Evolutionary conservation across 92 coral and sea anemone species (phyloP).

Genomic region (Zoanthus solanderi): DNA sequence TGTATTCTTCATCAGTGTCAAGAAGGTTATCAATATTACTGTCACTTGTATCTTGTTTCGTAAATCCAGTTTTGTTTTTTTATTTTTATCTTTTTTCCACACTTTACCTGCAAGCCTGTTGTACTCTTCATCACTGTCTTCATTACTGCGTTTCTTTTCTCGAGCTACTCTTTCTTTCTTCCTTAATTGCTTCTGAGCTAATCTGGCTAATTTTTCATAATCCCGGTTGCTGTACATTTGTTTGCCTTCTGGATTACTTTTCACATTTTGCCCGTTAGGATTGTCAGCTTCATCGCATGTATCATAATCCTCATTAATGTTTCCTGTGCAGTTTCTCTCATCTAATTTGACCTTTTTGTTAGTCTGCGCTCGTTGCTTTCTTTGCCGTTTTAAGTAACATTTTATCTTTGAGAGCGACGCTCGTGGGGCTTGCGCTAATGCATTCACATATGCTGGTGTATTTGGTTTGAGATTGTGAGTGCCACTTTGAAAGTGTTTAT

Average conservation of each 20-base stretch:
- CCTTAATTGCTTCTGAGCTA: constrained; percentile 35
- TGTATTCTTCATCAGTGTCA: constrained; percentile 43
- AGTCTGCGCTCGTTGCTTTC: constrained; percentile 37
- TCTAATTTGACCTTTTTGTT: constrained; percentile 8
- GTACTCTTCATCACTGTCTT: constrained; percentile 55
- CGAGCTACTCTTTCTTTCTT: constrained; percentile 15
- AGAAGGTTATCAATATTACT: constrained; percentile 40
- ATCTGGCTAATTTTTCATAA: constrained; percentile 48
- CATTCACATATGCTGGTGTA: constrained; percentile 39
- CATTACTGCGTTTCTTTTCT: not conserved
- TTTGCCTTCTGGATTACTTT: constrained; percentile 37
- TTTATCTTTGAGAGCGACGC: constrained; percentile 36
- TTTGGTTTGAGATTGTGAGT: constrained; percentile 48
- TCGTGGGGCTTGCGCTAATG: constrained; percentile 48
- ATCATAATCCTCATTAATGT: constrained; percentile 33
- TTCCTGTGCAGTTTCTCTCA: constrained; percentile 6
- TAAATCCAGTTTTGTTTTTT: constrained; percentile 41
- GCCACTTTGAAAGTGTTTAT: constrained; percentile 51
- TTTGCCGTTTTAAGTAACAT: constrained; percentile 16
- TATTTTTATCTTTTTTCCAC: constrained; percentile 6
- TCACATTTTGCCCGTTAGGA: constrained; percentile 19
- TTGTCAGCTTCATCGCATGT: constrained; percentile 41
- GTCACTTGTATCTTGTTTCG: constrained; percentile 51
- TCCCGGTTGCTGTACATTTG: constrained; percentile 50
- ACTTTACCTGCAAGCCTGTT: constrained; percentile 39